A percentile compares a stretch with the other conserved stretches of the same genome.
Conservation (phyloP, 2,888 invertebrate species). For the Sarcophaga caerulescens region DNA sequence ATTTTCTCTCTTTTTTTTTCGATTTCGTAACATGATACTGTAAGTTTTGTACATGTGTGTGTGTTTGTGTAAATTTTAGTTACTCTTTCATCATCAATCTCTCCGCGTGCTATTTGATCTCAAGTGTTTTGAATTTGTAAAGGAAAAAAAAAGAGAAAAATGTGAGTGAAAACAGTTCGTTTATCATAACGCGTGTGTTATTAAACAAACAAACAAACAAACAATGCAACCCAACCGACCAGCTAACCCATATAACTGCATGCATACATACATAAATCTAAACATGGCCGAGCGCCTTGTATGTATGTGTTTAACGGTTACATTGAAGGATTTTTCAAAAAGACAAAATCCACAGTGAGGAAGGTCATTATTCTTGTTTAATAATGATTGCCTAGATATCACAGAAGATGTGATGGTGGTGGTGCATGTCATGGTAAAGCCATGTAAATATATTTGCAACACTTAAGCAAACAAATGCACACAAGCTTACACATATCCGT, state of each 20-base stretch:
- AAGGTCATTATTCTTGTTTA: slow-evolving; percentile 3
- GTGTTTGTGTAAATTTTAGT: slow-evolving; percentile 18
- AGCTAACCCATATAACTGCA: too few relatives aligned
- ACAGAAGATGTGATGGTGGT: too few relatives aligned
- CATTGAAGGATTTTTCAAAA: slow-evolving; percentile 14
- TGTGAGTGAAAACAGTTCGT: not conserved
- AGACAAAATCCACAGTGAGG: not conserved
- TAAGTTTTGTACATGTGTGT: not conserved
- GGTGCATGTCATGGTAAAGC: too few relatives aligned
- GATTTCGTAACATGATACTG: not conserved
- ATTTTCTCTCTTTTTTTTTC: not conserved
- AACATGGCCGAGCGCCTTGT: not conserved
- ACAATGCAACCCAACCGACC: not conserved
- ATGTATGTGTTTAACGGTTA: not conserved
- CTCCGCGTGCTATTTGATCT: not conserved
- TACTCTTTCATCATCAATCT: slow-evolving; percentile 29
- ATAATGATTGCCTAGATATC: slow-evolving; percentile 17
- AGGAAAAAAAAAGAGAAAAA: not conserved
- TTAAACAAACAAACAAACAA: not conserved
- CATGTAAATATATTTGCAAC: too few relatives aligned
- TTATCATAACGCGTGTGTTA: slow-evolving; percentile 8
- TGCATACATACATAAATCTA: not conserved
- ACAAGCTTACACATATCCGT: too few relatives aligned
- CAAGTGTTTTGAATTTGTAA: not conserved
- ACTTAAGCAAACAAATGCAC: too few relatives aligned